Percentiles rank a stretch among this genome's conserved stretches.
Evolutionary conservation across 2,888 invertebrate species (phyloP).

Genomic region (Drosophila hamatofila): DNA sequence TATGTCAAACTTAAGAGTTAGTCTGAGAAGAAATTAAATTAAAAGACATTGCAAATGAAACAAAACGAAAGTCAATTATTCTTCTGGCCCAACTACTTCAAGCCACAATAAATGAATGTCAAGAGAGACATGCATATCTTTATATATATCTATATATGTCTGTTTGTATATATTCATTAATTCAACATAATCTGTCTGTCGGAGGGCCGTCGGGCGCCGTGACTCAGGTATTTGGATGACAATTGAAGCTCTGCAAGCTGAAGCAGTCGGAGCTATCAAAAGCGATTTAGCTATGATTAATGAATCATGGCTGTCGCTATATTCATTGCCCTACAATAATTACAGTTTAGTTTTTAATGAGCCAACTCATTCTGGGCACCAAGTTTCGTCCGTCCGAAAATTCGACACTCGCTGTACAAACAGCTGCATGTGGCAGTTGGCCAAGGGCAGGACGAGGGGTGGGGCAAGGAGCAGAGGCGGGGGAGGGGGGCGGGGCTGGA

Average conservation of each 20-base stretch:
- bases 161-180: constrained; percentile 1
- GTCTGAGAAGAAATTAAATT: background rate
- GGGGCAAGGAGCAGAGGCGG: background rate
- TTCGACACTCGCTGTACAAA: constrained; percentile 16
- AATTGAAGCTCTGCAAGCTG: constrained; percentile 8
- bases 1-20: background rate
- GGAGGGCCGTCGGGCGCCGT: constrained; percentile 11
- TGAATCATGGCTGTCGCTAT: constrained; percentile 7
- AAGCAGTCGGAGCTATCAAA: constrained; percentile 15
- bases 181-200: background rate
- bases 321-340: constrained; percentile 52
- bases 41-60: background rate
- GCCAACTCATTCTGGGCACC: constrained; percentile 44
- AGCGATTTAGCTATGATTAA: constrained; percentile 43
- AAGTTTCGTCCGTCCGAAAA: constrained; percentile 6
- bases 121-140: background rate
- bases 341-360: constrained; percentile 70
- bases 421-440: constrained; percentile 38
- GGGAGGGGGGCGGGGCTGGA: background rate
- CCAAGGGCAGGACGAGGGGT: too few relatives aligned
- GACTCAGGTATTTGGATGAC: constrained; percentile 26
- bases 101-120: background rate
- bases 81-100: background rate
- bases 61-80: constrained; percentile 1
- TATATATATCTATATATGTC: background rate